phyloP scores from a whole-genome alignment of 2,113 vertebrate species.

The Capreolus pygargus region DNA sequence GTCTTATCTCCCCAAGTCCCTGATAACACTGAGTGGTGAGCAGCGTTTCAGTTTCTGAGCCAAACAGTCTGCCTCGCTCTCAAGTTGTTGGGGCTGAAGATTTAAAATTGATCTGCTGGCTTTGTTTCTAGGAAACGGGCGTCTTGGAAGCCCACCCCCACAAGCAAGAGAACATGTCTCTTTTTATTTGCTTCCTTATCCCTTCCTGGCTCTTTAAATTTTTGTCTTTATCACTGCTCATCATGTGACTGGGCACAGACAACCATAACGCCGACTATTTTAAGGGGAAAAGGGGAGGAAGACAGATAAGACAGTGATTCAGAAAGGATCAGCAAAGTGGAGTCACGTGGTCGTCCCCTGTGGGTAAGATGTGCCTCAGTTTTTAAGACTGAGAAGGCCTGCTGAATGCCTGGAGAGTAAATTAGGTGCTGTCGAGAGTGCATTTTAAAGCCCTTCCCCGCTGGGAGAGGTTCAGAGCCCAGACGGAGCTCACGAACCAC shows the following conservation, averaged over 20 bases:
- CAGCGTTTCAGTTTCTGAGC: background rate
- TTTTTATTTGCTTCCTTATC: conserved; percentile 26
- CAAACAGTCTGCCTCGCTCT: background rate
- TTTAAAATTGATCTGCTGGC: conserved; percentile 15
- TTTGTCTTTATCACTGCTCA: conserved; percentile 62
- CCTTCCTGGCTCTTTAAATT: conserved; percentile 50
- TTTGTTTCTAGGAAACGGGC: conserved; percentile 51
- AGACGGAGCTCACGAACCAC: accelerated
- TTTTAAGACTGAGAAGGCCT: background rate
- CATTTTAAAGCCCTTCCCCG: background rate
- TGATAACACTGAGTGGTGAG: background rate
- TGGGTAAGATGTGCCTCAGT: background rate
- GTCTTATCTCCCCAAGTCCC: background rate
- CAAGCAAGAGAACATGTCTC: background rate
- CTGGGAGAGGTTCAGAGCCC: background rate
- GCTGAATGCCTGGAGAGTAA: background rate
- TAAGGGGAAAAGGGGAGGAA: conserved; percentile 69
- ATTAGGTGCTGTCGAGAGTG: background rate
- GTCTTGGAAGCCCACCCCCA: conserved; percentile 3
- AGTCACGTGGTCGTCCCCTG: conserved; percentile 49
- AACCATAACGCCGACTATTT: conserved; percentile 58
- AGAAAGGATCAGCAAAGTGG: conserved; percentile 55
- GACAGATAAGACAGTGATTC: conserved; percentile 73
- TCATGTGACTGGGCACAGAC: conserved; percentile 69
- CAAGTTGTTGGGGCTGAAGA: background rate